Conservation (phyloP, 92 coral and sea anemone genomes). For the Epizoanthus stellaris region DNA sequence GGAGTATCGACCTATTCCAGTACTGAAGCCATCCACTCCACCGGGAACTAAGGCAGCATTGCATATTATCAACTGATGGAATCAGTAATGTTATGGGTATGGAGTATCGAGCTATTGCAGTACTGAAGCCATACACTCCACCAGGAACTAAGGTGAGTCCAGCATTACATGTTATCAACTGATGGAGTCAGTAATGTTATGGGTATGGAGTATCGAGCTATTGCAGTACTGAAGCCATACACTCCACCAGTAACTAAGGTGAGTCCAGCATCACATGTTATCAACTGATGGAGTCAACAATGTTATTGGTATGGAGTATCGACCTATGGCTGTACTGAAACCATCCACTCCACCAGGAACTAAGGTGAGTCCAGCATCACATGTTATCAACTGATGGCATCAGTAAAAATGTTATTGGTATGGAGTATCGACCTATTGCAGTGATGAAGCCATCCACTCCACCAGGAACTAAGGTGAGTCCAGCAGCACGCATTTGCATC, state of each 20-base stretch:
- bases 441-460: conserved; percentile 54
- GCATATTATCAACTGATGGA: conserved; percentile 89
- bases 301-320: conserved; percentile 91
- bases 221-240: conserved; percentile 60
- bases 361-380: conserved; percentile 52
- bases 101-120: conserved; percentile 82
- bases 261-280: background rate
- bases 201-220: conserved; percentile 90
- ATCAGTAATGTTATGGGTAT: conserved; percentile 69
- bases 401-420: conserved; percentile 71
- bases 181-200: conserved; percentile 77
- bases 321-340: conserved; percentile 63
- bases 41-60: conserved; percentile 87
- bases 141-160: conserved; percentile 88
- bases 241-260: conserved; percentile 94
- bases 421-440: conserved; percentile 84
- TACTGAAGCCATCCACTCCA: conserved; percentile 56
- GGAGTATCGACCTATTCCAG: conserved; percentile 82
- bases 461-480: conserved; percentile 90
- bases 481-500: background rate
- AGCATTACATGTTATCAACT: conserved; percentile 14
- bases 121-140: conserved; percentile 55
- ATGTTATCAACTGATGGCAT: conserved; percentile 70
- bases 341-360: conserved; percentile 80
- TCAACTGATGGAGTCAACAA: conserved; percentile 80